Evolutionary conservation across 2,888 invertebrate species (phyloP).

Genomic region (Parnassius apollo): DNA sequence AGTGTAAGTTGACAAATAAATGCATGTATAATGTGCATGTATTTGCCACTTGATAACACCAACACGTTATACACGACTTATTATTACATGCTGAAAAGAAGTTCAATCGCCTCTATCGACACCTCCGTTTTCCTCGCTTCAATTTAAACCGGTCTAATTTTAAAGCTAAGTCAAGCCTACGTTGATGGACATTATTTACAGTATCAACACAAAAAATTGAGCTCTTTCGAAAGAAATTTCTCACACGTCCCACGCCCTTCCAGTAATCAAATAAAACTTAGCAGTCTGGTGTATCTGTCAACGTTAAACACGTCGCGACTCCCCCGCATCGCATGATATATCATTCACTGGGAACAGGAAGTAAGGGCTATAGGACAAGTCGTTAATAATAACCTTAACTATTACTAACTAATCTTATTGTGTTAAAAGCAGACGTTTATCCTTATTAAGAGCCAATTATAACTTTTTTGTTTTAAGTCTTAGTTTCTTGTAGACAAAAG

Average conservation of each 20-base stretch:
- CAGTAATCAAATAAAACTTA: slow-evolving; percentile 63
- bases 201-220: neutral
- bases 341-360: slow-evolving; percentile 50
- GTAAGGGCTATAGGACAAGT: slow-evolving; percentile 35
- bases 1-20: too few species aligned
- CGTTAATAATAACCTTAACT: slow-evolving; percentile 18
- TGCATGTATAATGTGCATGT: too few species aligned
- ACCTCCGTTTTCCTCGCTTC: too few species aligned
- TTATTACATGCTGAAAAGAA: too few species aligned
- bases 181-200: slow-evolving; percentile 10
- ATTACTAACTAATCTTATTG: slow-evolving; percentile 7
- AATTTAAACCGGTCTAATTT: slow-evolving; percentile 1
- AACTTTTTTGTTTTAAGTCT: too few species aligned
- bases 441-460: neutral
- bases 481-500: too few species aligned
- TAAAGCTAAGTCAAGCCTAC: slow-evolving; percentile 1
- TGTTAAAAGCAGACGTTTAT: neutral
- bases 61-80: too few species aligned
- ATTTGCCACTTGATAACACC: too few species aligned
- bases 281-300: slow-evolving; percentile 62
- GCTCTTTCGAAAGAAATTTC: slow-evolving; percentile 20
- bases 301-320: slow-evolving; percentile 39
- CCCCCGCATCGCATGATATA: slow-evolving; percentile 43
- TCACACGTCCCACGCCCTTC: slow-evolving; percentile 31
- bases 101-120: too few species aligned